A percentile compares a stretch with the other conserved stretches of the same genome.
phyloP scores from a whole-genome alignment of 2,888 invertebrate species.

The Lithophane ornitopus region DNA sequence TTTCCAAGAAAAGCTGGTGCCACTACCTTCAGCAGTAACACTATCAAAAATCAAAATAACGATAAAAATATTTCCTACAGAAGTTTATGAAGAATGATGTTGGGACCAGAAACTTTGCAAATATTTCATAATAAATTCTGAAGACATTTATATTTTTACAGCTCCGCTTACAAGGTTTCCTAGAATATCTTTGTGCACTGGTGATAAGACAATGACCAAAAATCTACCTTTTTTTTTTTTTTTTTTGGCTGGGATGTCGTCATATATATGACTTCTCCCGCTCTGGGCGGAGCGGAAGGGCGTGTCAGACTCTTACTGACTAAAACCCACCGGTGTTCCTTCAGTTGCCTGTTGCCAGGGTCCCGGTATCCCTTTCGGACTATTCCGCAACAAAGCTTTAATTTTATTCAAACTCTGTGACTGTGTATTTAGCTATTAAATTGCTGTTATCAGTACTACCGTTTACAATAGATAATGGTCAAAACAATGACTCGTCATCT shows the following conservation, averaged over 20 bases:
- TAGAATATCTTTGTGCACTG: constrained; percentile 7
- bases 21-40: neutral
- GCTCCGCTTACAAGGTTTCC: neutral
- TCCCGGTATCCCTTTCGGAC: too few relatives aligned
- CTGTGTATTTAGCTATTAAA: neutral
- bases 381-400: too few relatives aligned
- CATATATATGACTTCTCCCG: too few relatives aligned
- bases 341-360: too few relatives aligned
- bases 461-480: constrained; percentile 30
- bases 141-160: neutral
- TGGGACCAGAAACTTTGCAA: constrained; percentile 8
- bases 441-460: constrained; percentile 13
- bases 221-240: too few relatives aligned
- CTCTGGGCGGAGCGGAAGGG: too few relatives aligned
- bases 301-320: too few relatives aligned
- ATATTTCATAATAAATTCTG: constrained; percentile 16
- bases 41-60: neutral
- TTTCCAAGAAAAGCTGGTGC: neutral
- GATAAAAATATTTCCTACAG: neutral
- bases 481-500: constrained; percentile 47
- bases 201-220: neutral
- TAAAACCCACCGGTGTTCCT: too few relatives aligned
- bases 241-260: too few relatives aligned
- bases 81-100: neutral
- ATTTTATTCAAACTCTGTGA: too few relatives aligned